Percentiles rank a stretch among this genome's conserved stretches.
phyloP scores from a whole-genome alignment of 2,797 vertebrate genomes.

The Micromesistius poutassou region DNA sequence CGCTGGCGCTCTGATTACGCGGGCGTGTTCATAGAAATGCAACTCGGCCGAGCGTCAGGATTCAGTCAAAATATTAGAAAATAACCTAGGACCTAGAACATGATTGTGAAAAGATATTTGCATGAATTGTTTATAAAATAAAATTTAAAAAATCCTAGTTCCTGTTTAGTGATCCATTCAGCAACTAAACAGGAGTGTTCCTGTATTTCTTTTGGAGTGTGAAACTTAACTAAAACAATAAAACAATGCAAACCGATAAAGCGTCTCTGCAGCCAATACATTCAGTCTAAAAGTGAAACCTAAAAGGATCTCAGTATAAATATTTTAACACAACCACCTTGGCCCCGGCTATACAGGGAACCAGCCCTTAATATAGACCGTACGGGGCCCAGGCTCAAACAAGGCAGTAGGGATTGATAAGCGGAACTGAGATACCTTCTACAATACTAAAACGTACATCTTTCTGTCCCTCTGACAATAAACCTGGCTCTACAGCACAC shows the following conservation, averaged over 20 bases:
- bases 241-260: background rate
- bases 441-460: constrained; percentile 18
- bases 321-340: constrained; percentile 35
- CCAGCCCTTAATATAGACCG: constrained; percentile 66
- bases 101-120: constrained; percentile 20
- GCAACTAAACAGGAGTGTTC: background rate
- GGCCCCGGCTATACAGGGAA: constrained; percentile 53
- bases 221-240: background rate
- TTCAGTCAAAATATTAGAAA: background rate
- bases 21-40: background rate
- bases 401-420: constrained; percentile 38
- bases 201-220: background rate
- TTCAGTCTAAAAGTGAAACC: constrained; percentile 13
- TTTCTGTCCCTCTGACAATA: background rate
- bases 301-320: constrained; percentile 32
- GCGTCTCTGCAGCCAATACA: constrained; percentile 11
- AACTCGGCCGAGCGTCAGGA: background rate
- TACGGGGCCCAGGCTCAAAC: constrained; percentile 41
- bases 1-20: no score
- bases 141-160: constrained; percentile 22
- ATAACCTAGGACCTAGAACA: background rate
- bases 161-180: constrained; percentile 14
- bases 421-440: constrained; percentile 34
- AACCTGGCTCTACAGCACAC: constrained; percentile 6
- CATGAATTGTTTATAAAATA: constrained; percentile 11